A percentile compares a stretch with the other conserved stretches of the same genome.
Conservation (phyloP, 92 coral and sea anemone species). For the Porites cylindrica region DNA sequence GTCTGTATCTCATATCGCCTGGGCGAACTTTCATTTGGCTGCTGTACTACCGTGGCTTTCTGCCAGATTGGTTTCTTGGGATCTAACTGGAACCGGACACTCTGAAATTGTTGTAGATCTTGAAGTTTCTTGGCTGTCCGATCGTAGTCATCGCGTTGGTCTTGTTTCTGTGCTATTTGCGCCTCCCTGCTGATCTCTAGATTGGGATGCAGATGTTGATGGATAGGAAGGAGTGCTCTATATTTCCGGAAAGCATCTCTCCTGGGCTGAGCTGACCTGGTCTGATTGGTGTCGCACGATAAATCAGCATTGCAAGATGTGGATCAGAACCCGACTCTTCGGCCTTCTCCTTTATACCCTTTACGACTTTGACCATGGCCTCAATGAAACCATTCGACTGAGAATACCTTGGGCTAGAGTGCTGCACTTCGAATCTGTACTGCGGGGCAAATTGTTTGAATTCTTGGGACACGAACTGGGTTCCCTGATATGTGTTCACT, state of each 20-base stretch:
- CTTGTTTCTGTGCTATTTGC: slow-evolving; percentile 20
- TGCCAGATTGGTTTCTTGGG: too few relatives aligned
- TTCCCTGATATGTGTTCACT: background rate
- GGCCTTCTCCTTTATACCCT: slow-evolving; percentile 16
- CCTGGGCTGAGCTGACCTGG: slow-evolving; percentile 38
- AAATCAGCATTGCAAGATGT: slow-evolving; percentile 33
- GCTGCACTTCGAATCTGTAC: slow-evolving; percentile 18
- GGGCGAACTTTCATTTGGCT: too few relatives aligned
- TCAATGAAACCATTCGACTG: slow-evolving; percentile 35
- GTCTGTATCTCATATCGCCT: too few relatives aligned
- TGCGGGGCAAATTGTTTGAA: slow-evolving; percentile 15
- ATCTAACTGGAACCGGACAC: too few relatives aligned
- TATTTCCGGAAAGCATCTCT: slow-evolving; percentile 2
- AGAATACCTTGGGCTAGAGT: slow-evolving; percentile 18
- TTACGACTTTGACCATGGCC: slow-evolving; percentile 21
- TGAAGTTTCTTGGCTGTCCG: slow-evolving; percentile 23
- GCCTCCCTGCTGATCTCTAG: slow-evolving; percentile 27
- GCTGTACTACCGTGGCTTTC: too few relatives aligned
- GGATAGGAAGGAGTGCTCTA: background rate
- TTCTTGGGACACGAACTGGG: slow-evolving; percentile 29
- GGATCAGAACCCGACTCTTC: slow-evolving; percentile 32
- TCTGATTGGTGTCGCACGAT: slow-evolving; percentile 25
- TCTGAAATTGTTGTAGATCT: background rate
- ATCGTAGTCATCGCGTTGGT: slow-evolving; percentile 20
- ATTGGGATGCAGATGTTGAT: slow-evolving; percentile 1